Evolutionary conservation across 1,140 invertebrate species (phyloP).

Genomic region (Drosophila dunni): DNA sequence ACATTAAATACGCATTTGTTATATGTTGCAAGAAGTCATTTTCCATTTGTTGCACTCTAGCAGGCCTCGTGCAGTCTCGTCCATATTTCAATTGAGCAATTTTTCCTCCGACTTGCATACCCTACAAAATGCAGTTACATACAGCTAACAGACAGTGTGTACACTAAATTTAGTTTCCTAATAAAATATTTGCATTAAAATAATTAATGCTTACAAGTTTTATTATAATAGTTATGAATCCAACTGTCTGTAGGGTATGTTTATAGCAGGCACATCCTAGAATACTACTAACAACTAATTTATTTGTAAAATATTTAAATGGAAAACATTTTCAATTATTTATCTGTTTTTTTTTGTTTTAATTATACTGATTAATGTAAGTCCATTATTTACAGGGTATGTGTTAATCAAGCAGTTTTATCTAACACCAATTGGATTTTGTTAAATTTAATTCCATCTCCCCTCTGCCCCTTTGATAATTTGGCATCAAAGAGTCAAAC

Average conservation of each 20-base stretch:
- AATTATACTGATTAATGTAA: not conserved
- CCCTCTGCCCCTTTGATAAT: constrained; percentile 33
- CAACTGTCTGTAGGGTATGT: too few species aligned
- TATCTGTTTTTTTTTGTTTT: not conserved
- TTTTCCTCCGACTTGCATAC: constrained; percentile 1
- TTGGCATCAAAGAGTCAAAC: constrained; percentile 29
- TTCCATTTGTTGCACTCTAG: constrained; percentile 40
- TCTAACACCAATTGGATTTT: constrained; percentile 6
- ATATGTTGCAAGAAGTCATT: constrained; percentile 70
- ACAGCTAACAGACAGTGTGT: not conserved
- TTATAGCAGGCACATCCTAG: too few species aligned
- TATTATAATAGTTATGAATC: too few species aligned
- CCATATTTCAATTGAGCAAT: constrained; percentile 65
- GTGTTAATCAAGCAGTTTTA: not conserved
- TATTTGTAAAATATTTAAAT: too few species aligned
- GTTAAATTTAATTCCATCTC: constrained; percentile 16
- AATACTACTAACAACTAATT: too few species aligned
- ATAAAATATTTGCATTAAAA: not conserved
- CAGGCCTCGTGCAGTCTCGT: constrained; percentile 53
- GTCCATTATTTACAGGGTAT: constrained; percentile 20
- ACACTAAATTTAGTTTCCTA: not conserved
- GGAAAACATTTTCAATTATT: not conserved
- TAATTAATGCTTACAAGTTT: too few species aligned
- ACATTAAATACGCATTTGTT: constrained; percentile 82
- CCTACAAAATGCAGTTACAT: not conserved